phyloP scores from a whole-genome alignment of 2,888 invertebrate species.

The Ectemnius continuus region DNA sequence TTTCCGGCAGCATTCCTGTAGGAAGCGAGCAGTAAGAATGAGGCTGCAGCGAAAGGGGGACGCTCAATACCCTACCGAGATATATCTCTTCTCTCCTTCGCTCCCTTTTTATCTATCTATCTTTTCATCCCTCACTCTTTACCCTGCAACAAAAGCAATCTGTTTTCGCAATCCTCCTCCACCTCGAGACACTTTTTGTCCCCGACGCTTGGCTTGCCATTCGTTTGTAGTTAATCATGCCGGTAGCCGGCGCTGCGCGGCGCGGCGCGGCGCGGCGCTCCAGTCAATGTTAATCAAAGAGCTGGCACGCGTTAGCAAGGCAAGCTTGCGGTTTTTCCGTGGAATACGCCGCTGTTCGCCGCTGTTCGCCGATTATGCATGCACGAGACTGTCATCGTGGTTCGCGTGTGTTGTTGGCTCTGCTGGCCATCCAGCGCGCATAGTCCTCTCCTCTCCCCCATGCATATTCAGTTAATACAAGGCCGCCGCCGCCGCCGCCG shows the following conservation, averaged over 20 bases:
- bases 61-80: neutral
- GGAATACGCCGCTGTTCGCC: conserved; percentile 34
- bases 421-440: neutral
- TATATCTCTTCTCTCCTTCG: neutral
- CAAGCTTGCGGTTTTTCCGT: conserved; percentile 6
- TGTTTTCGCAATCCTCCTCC: too few relatives aligned
- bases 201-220: too few relatives aligned
- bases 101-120: too few relatives aligned
- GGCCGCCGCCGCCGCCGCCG: too few relatives aligned
- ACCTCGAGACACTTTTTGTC: too few relatives aligned
- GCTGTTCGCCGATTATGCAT: conserved; percentile 42
- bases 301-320: neutral
- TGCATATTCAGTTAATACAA: conserved; percentile 16
- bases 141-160: too few relatives aligned
- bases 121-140: neutral
- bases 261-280: too few relatives aligned
- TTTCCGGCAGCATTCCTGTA: neutral
- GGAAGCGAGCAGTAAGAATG: neutral
- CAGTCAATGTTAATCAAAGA: neutral
- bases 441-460: conserved; percentile 1
- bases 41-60: neutral
- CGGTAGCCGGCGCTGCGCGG: neutral
- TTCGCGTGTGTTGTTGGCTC: conserved; percentile 2
- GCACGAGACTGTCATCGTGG: conserved; percentile 26
- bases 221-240: too few relatives aligned